Evolutionary conservation across 2,797 vertebrate genomes (phyloP).

Genomic region (Aplochiton taeniatus): DNA sequence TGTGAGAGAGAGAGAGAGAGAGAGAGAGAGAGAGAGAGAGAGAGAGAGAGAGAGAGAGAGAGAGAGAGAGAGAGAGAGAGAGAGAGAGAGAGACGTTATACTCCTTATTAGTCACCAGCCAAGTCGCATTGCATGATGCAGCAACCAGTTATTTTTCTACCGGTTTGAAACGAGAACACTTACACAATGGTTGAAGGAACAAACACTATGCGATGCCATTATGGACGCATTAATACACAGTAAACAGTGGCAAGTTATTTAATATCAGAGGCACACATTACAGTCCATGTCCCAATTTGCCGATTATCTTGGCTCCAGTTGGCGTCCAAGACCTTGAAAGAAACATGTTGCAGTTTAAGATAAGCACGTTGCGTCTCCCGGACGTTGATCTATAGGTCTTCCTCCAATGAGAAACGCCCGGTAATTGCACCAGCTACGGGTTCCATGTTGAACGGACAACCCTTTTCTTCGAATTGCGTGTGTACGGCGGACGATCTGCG

Average conservation of each 20-base stretch:
- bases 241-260: too few relatives aligned
- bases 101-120: too few relatives aligned
- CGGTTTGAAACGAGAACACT: too few relatives aligned
- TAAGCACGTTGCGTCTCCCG: conserved; percentile 49
- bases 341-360: conserved; percentile 25
- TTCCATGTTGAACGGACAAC: conserved; percentile 64
- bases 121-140: too few relatives aligned
- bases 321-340: conserved; percentile 33
- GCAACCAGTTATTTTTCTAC: too few relatives aligned
- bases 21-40: conserved; percentile 1
- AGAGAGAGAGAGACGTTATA: conserved; percentile 1
- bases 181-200: too few relatives aligned
- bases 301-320: background rate
- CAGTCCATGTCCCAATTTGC: background rate
- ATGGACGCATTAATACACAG: too few relatives aligned
- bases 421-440: conserved; percentile 42
- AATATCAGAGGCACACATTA: background rate
- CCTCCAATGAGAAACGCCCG: conserved; percentile 61
- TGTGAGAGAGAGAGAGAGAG: background rate
- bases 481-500: conserved; percentile 21
- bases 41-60: background rate
- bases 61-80: conserved; percentile 3
- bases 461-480: conserved; percentile 31
- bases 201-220: too few relatives aligned
- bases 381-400: conserved; percentile 35